Conservation (phyloP, 2,888 invertebrate genomes). For the Crioceris asparagi region DNA sequence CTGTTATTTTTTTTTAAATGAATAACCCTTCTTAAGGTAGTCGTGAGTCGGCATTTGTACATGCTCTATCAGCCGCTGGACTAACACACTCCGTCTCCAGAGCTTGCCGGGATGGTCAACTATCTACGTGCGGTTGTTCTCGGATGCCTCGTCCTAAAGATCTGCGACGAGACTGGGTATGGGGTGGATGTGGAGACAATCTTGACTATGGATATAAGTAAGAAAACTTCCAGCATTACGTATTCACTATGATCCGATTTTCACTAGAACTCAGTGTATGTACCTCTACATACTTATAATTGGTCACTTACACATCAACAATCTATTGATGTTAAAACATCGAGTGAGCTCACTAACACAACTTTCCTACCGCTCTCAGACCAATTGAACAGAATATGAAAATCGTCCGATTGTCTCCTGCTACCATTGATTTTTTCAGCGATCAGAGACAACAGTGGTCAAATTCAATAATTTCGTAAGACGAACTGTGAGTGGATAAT, state of each 20-base stretch:
- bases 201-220: constrained; percentile 91
- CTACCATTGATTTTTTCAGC: too few species aligned
- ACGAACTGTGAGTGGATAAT: too few species aligned
- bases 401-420: too few species aligned
- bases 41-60: constrained; percentile 82
- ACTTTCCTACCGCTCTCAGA: too few species aligned
- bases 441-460: too few species aligned
- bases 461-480: too few species aligned
- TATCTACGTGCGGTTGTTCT: constrained; percentile 85
- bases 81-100: constrained; percentile 82
- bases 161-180: constrained; percentile 85
- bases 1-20: too few species aligned
- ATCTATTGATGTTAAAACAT: background rate
- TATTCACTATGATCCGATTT: background rate
- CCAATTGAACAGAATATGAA: too few species aligned
- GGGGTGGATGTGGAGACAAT: constrained; percentile 98
- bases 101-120: constrained; percentile 82
- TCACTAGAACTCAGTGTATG: background rate
- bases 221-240: constrained; percentile 28
- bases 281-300: background rate
- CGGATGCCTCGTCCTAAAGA: constrained; percentile 70
- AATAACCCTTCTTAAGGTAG: too few species aligned
- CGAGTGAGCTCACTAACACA: too few species aligned
- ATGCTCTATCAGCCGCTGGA: constrained; percentile 81
- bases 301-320: background rate